Conservation (phyloP, 2,113 vertebrate species). For the Amblyopsis rosae region DNA sequence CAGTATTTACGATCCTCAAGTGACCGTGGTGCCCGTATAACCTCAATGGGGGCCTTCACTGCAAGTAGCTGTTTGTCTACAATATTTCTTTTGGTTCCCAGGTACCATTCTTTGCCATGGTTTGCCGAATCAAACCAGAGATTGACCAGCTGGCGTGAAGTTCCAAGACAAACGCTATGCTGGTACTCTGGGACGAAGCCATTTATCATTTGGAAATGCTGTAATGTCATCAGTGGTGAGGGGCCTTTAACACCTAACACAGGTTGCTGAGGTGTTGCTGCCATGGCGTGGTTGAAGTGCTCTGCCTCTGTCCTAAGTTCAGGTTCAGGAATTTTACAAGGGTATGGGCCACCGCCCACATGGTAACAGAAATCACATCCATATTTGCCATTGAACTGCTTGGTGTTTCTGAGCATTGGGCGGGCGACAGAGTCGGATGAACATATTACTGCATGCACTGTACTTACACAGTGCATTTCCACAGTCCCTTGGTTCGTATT, state of each 20-base stretch:
- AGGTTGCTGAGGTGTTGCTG: too few species aligned
- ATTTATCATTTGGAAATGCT: slow-evolving; percentile 24
- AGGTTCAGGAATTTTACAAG: too few species aligned
- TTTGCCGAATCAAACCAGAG: slow-evolving; percentile 27
- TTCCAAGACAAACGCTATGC: slow-evolving; percentile 27
- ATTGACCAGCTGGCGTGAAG: background rate
- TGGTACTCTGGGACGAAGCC: slow-evolving; percentile 23
- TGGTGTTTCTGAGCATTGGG: too few species aligned
- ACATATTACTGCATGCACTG: too few species aligned
- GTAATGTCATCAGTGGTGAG: slow-evolving; percentile 23
- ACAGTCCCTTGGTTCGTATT: too few species aligned
- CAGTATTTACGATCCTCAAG: slow-evolving; percentile 19
- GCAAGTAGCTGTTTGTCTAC: slow-evolving; percentile 7
- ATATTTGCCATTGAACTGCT: too few species aligned
- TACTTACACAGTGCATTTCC: too few species aligned
- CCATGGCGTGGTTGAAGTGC: too few species aligned
- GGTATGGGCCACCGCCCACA: too few species aligned
- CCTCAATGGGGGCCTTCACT: slow-evolving; percentile 20
- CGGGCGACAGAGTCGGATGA: too few species aligned
- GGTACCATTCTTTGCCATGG: slow-evolving; percentile 29
- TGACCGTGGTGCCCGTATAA: slow-evolving; percentile 21
- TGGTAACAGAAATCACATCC: too few species aligned
- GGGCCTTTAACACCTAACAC: slow-evolving; percentile 41
- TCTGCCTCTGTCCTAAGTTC: too few species aligned
- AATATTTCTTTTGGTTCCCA: slow-evolving; percentile 3